These are phyloP conservation scores for Mobula birostris DNA, from an alignment of 2,113 vertebrate species.

Conservation along the genomic window DNA sequence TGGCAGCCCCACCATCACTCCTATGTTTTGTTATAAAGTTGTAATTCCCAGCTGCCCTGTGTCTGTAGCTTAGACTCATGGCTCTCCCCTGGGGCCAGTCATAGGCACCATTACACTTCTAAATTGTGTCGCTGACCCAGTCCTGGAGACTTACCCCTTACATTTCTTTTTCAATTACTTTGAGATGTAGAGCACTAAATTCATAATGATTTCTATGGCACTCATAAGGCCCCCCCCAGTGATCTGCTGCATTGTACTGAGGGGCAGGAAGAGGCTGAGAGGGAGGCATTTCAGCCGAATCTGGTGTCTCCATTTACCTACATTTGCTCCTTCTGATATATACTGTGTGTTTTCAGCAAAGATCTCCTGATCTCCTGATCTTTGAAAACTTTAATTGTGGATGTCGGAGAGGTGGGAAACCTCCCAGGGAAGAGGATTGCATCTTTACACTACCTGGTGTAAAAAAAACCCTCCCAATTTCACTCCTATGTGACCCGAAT, in stretches of 20 bases:
- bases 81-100: constrained; percentile 9
- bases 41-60: constrained; percentile 15
- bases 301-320: neutral
- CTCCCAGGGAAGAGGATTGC: no score
- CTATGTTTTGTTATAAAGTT: neutral
- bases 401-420: no score
- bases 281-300: neutral
- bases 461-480: neutral
- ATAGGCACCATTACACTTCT: constrained; percentile 3
- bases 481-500: no score
- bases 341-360: neutral
- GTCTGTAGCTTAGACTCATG: neutral
- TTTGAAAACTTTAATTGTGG: no score
- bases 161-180: constrained; percentile 3
- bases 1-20: neutral
- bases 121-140: constrained; percentile 19
- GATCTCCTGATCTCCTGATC: neutral
- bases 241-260: neutral
- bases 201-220: neutral
- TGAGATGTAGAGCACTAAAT: neutral
- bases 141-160: neutral
- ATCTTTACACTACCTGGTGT: neutral
- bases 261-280: neutral
- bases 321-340: neutral
- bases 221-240: neutral